Evolutionary conservation across 2,113 vertebrate species (phyloP), one percentile per base, ranked within the genome.

Genomic region (Myrmophylax atrothorax): DNA sequence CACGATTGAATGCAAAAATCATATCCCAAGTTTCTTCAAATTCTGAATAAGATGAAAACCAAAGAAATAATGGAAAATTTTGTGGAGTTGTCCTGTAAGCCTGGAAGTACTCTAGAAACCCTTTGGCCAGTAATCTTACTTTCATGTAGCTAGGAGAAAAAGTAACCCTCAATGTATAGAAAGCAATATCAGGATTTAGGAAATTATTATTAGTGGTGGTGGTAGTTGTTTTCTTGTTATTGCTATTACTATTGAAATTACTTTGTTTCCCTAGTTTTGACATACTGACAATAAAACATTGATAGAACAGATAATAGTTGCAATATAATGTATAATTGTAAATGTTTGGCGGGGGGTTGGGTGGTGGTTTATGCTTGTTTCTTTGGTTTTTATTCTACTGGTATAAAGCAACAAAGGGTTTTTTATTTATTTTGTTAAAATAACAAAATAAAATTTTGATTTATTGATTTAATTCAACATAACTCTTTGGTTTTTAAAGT

Each of bases 331-430:
- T 1, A 1, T 26, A 44, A 31, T 11, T 83, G 85, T 22, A 63
- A 78, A 26, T 31, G 14, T 22, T 55, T 23, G 16, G 6, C 10
- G 18, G 8, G 10, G 8, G 19, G 33, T 20, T 20, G 31, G 53
- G 31, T 12, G 18, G 18, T 56, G 11, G 18, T 33, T 29, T 58
- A 42, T 42, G 40, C 40, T 37, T 37, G 14, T 12, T 5, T 44
- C 17, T 55, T 42, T 56, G 25, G 63, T 35, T 58, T 73, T 18
- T 35, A 15, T 47, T 55, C 12, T 60, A 53, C 4, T 15, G 46
- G 14, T 19, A 24, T 49, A 73, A 75, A 44, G 20, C 18, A 19
- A 14, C 20, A 35, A 3, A 31, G 3, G 0, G 0, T 14, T 7
- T 77, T 7, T 75, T 42, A 40, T 53, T 31, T 3, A 55, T 73